Evolutionary conservation across 2,797 vertebrate genomes (phyloP).

Genomic region (Miichthys miiuy): DNA sequence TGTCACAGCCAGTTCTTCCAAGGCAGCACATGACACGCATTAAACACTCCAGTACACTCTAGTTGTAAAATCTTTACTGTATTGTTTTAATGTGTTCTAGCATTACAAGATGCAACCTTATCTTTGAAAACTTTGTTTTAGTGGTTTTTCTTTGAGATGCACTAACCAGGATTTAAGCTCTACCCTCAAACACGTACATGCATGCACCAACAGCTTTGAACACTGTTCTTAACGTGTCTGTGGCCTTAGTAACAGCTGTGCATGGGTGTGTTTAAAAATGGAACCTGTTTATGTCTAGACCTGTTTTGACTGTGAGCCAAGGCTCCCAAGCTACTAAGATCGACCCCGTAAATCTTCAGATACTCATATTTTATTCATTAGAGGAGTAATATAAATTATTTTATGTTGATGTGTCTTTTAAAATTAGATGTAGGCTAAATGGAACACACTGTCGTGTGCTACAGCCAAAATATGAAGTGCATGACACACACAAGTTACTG

Average conservation of each 20-base stretch:
- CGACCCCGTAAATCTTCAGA: neutral
- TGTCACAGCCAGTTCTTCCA: constrained; percentile 39
- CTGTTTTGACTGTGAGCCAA: constrained; percentile 21
- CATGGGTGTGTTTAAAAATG: constrained; percentile 39
- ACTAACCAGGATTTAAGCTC: neutral
- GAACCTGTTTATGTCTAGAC: constrained; percentile 14
- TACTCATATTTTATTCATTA: neutral
- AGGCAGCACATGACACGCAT: constrained; percentile 21
- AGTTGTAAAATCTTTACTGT: neutral
- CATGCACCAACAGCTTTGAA: neutral
- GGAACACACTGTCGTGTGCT: constrained; percentile 14
- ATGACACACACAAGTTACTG: constrained; percentile 35
- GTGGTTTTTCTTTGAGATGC: neutral
- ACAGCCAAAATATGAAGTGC: constrained; percentile 30
- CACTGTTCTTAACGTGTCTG: neutral
- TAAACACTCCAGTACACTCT: neutral
- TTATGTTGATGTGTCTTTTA: constrained; percentile 10
- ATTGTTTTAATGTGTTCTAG: neutral
- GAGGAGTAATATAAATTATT: neutral
- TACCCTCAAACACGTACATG: neutral
- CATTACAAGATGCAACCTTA: no score
- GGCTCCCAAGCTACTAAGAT: neutral
- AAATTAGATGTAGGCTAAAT: neutral
- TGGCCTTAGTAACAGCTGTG: constrained; percentile 25
- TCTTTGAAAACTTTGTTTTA: neutral